Evolutionary conservation across 1,140 invertebrate genomes (phyloP).

Genomic region (Apis laboriosa): DNA sequence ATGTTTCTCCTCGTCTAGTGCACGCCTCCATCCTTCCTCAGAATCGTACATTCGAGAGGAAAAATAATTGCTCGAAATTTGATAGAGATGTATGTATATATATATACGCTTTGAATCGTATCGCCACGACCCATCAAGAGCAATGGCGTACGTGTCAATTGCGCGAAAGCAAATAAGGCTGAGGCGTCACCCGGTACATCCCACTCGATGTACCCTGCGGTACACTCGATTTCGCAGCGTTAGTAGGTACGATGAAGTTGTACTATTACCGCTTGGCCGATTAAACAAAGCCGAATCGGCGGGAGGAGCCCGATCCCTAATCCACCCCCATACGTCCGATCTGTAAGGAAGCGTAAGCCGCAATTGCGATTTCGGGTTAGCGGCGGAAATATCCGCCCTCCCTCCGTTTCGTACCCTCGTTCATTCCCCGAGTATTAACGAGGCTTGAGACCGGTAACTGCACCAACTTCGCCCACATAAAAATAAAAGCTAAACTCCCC

Average conservation of each 20-base stretch:
- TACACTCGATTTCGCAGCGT: not conserved
- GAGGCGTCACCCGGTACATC: too few relatives aligned
- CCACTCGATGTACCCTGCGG: not conserved
- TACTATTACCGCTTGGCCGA: not conserved
- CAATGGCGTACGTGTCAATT: too few relatives aligned
- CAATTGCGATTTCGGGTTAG: slow-evolving; percentile 5
- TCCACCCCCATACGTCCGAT: not conserved
- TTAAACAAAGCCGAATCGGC: not conserved
- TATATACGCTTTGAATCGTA: too few relatives aligned
- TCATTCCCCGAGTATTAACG: slow-evolving; percentile 31
- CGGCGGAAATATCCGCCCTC: not conserved
- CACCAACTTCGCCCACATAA: slow-evolving; percentile 26
- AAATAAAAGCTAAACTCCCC: slow-evolving; percentile 37
- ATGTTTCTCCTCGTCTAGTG: too few relatives aligned
- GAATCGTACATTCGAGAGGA: too few relatives aligned
- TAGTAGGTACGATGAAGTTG: not conserved
- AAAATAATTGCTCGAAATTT: too few relatives aligned
- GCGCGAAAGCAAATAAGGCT: too few relatives aligned
- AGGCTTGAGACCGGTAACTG: not conserved
- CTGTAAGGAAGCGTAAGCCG: not conserved
- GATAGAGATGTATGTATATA: too few relatives aligned
- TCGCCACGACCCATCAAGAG: too few relatives aligned
- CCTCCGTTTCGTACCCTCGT: not conserved
- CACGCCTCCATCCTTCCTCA: too few relatives aligned
- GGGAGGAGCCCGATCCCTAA: not conserved